Evolutionary conservation across 2,113 vertebrate species (phyloP), one percentile per base, ranked within the genome.

Genomic region (Crotalus viridis): DNA sequence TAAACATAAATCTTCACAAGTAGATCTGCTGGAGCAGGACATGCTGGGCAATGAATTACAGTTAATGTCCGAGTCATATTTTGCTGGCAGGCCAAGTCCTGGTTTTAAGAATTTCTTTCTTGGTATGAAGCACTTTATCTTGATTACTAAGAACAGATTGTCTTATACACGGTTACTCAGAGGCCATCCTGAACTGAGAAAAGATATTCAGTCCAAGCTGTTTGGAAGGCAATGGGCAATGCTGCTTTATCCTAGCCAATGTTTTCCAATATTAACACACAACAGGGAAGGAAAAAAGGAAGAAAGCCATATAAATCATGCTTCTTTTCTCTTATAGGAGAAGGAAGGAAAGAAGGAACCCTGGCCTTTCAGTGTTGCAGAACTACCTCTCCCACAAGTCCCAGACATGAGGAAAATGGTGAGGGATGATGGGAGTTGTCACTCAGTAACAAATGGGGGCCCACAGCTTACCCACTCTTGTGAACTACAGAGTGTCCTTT

Each of bases 51-150:
- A 93, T 93, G 92, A 93, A 93, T 93, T 93, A 90, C 92, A 93
- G 92, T 90, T 93, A 93, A 93, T 93, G 92, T 93, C 92, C 88
- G 55, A 93, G 92, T 93, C 74, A 93, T 93, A 93, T 89, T 89
- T 93, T 93, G 88, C 88, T 90, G 88, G 88, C 92, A 93, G 55
- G 74, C 69, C 74, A 51, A 43, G 88, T 81, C 88, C 88, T 85
- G 59, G 88, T 85, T 93, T 88, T 90, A 93, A 93, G 92, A 90
- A 93, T 93, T 93, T 93, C 88, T 93, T 93, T 89, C 92, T 90
- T 90, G 46, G 54, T 93, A 93, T 86, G 92, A 93, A 89, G 88
- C 74, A 93, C 74, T 93, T 93, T 93, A 90, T 93, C 92, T 93
- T 93, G 92, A 93, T 93, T 93, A 93, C 88, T 39, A 85, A 52